Conservation (phyloP, 92 coral and sea anemone species). For the Phenganax subtilis region DNA sequence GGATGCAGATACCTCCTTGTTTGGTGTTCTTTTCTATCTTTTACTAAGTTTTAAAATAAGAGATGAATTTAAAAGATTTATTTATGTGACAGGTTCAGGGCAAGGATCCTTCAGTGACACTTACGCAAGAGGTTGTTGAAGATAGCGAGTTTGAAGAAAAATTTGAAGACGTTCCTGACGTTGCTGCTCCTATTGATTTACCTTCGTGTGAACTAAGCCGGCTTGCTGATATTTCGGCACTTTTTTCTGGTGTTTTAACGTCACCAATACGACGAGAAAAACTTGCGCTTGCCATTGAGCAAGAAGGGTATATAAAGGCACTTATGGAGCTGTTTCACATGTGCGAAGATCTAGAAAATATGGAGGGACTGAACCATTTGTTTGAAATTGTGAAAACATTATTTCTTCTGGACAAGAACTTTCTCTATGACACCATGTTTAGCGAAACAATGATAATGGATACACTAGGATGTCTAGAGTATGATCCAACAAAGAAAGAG, state of each 20-base stretch:
- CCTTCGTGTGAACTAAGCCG: conserved; percentile 93
- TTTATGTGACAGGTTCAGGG: conserved; percentile 80
- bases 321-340: conserved; percentile 89
- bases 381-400: conserved; percentile 91
- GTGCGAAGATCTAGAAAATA: conserved; percentile 96
- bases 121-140: conserved; percentile 92
- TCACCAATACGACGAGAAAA: conserved; percentile 89
- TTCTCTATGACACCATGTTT: conserved; percentile 81
- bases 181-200: conserved; percentile 93
- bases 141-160: conserved; percentile 94
- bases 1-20: too few relatives aligned
- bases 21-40: too few relatives aligned
- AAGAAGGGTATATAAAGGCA: conserved; percentile 84
- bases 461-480: conserved; percentile 91
- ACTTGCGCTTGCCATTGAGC: conserved; percentile 88
- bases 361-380: conserved; percentile 86
- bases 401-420: conserved; percentile 91
- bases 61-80: too few relatives aligned
- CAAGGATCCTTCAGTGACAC: conserved; percentile 92
- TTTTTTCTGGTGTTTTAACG: conserved; percentile 86
- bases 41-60: too few relatives aligned
- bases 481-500: conserved; percentile 68
- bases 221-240: conserved; percentile 84
- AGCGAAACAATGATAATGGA: conserved; percentile 79
- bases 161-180: conserved; percentile 93